Percentiles rank a stretch among this genome's conserved stretches.
phyloP scores from a whole-genome alignment of 2,113 vertebrate species.

The Axis porcinus region DNA sequence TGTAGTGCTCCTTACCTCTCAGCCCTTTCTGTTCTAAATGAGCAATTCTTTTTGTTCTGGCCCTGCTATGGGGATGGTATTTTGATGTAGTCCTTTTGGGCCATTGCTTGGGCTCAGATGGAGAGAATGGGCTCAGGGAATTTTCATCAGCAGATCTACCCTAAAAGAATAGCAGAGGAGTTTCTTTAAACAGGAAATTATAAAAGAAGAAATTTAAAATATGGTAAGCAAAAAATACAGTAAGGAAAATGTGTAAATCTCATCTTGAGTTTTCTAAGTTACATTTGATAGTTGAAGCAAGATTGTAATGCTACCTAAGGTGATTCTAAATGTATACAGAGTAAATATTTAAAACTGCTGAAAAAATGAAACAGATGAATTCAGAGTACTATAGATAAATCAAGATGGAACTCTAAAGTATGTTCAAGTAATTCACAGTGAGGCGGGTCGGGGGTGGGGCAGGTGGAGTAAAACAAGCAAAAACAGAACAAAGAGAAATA shows the following conservation, averaged over 20 bases:
- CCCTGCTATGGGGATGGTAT: neutral
- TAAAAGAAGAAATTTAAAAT: neutral
- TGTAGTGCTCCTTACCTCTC: neutral
- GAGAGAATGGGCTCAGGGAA: neutral
- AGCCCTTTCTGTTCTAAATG: neutral
- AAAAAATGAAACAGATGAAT: neutral
- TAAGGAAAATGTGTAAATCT: neutral
- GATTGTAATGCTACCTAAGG: neutral
- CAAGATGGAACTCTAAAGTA: conserved; percentile 21
- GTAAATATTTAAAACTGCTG: neutral
- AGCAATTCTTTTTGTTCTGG: neutral
- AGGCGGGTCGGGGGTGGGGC: fast-evolving
- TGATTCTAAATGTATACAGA: neutral
- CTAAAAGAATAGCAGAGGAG: neutral
- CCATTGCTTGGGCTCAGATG: neutral
- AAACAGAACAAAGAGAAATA: neutral
- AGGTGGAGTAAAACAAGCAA: neutral
- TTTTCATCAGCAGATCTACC: neutral
- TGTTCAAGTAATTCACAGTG: neutral
- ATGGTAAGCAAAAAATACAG: neutral
- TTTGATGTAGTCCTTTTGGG: neutral
- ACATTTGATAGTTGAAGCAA: conserved; percentile 16
- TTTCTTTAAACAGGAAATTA: neutral
- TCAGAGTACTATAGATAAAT: neutral
- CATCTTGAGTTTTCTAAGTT: conserved; percentile 13